Conservation (phyloP, 1,140 invertebrate genomes). For the Drosophila eugracilis region DNA sequence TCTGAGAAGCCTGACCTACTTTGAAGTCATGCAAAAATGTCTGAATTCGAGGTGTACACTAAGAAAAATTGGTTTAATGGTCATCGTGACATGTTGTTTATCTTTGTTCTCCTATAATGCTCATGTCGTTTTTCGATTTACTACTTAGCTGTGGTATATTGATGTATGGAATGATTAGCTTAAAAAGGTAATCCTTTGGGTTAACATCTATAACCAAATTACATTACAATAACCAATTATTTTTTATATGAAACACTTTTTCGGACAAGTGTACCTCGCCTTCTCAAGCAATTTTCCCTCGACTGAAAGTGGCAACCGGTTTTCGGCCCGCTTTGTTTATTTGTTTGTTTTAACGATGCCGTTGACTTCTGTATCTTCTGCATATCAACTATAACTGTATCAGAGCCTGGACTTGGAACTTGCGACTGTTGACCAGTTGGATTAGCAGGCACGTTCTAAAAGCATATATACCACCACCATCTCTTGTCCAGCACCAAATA, state of each 20-base stretch:
- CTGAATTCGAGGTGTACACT: conserved; percentile 19
- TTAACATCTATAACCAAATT: no score
- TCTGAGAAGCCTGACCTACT: conserved; percentile 58
- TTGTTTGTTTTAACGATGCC: conserved; percentile 65
- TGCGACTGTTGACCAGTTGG: conserved; percentile 65
- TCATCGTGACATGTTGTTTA: neutral
- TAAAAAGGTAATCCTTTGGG: no score
- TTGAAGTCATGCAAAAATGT: conserved; percentile 60
- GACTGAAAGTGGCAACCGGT: conserved; percentile 35
- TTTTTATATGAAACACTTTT: no score
- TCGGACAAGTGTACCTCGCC: conserved; percentile 42
- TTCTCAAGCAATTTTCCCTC: conserved; percentile 56
- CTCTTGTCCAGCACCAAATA: conserved; percentile 36
- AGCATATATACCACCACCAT: no score
- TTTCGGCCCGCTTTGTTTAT: conserved; percentile 59
- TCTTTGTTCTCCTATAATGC: neutral
- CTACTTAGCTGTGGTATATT: no score
- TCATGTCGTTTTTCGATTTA: neutral
- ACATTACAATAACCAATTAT: no score
- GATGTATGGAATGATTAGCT: no score
- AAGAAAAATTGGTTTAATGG: neutral
- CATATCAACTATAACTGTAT: conserved; percentile 67
- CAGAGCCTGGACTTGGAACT: conserved; percentile 46
- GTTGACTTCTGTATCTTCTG: conserved; percentile 56
- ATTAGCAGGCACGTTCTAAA: conserved; percentile 75